Evolutionary conservation across 2,797 vertebrate genomes (phyloP), one percentile per base, ranked within the genome.

Genomic region (Parauchenoglanis punctatus): DNA sequence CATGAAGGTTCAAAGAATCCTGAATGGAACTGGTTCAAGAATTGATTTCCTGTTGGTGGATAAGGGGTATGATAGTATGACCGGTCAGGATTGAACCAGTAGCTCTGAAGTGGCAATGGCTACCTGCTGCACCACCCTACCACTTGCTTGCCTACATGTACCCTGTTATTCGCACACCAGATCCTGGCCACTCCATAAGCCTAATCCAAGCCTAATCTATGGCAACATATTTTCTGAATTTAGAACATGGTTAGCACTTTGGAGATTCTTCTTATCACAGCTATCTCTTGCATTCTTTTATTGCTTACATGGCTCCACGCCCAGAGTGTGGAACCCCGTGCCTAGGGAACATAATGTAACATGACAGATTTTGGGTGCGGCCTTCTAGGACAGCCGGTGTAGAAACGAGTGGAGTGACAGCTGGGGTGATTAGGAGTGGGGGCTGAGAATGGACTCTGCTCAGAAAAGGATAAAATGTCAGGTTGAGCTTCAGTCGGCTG

Each of bases 381-480:
- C 89, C 65, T 89, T 84, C 87, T 85, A 35, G 86, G 86, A 81
- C 61, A 88, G 85, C 82, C 18, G 83, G 76, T 86, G 81, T 91
- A 92, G 90, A 91, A 93, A 90, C 83, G 28, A 90, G 65, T 87
- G 88, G 78, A 90, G 90, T 94, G 94, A 94, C 93, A 93, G 91
- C 89, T 92, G 90, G 92, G 87, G 68, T 87, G 83, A 87, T 77
- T 44, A 89, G 73, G 73, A 83, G 70, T n/a, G 31, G 80, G 35
- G 49, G 31, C 28, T 17, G 72, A 77, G 80, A 73, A 68, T 78
- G 63, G 85, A 70, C 80, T 83, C 78, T 85, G 75, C 85, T 73
- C 46, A 2, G 28, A 23, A 83, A 35, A 49, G 7, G 40, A 65
- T 46, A 46, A 7, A 10, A 40, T 17, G 40, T 63, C 40, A 28